Evolutionary conservation across 92 coral and sea anemone genomes (phyloP).

Genomic region (Epizoanthus scotinus): DNA sequence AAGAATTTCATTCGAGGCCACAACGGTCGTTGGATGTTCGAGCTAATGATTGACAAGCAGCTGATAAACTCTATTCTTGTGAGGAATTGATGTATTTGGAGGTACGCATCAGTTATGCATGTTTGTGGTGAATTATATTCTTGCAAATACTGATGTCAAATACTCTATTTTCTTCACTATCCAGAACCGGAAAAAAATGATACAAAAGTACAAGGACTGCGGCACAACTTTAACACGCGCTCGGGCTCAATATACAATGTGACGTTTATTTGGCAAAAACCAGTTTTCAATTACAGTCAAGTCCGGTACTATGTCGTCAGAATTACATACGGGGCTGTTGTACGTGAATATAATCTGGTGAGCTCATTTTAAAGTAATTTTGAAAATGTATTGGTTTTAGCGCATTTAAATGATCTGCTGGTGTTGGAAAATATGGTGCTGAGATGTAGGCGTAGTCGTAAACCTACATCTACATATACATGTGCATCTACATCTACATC

Average conservation of each 20-base stretch:
- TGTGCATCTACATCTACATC: no score
- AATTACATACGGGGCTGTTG: not conserved
- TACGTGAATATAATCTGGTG: not conserved
- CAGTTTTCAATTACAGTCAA: conserved; percentile 18
- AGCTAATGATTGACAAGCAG: no score
- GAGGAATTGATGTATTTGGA: no score
- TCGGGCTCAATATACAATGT: not conserved
- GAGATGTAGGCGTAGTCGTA: no score
- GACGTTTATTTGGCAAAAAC: conserved; percentile 25
- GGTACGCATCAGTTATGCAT: not conserved
- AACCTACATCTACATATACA: no score
- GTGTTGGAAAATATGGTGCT: no score
- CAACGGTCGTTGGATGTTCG: no score
- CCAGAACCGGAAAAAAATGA: not conserved
- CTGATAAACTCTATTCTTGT: no score
- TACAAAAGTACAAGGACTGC: not conserved
- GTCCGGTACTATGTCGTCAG: conserved; percentile 2
- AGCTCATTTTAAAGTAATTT: not conserved
- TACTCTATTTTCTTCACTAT: not conserved
- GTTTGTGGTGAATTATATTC: not conserved
- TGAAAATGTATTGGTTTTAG: no score
- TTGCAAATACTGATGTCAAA: not conserved
- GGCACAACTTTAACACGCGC: not conserved
- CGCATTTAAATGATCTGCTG: no score
- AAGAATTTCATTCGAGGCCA: no score